A percentile compares a stretch with the other conserved stretches of the same genome.
Evolutionary conservation across 2,113 vertebrate species (phyloP).

Genomic region (Cheilinus undulatus): DNA sequence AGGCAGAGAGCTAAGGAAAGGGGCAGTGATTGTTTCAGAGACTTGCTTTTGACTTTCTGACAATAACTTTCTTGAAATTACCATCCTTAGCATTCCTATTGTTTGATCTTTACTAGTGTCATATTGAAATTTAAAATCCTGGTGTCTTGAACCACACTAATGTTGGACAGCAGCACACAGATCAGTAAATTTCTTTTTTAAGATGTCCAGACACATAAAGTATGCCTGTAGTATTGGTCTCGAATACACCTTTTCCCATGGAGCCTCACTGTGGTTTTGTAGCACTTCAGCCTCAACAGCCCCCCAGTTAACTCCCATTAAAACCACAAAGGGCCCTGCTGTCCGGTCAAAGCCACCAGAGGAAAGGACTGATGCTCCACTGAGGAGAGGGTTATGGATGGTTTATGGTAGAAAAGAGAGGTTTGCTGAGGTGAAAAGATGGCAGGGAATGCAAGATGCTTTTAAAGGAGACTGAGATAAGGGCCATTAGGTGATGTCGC

Average conservation of each 20-base stretch:
- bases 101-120: too few species aligned
- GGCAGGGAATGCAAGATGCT: constrained; percentile 89
- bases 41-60: too few species aligned
- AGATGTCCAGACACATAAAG: background rate
- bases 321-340: constrained; percentile 57
- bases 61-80: too few species aligned
- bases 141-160: too few species aligned
- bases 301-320: constrained; percentile 72
- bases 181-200: constrained; percentile 7
- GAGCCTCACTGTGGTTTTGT: constrained; percentile 63
- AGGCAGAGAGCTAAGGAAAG: too few species aligned
- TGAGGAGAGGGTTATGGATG: constrained; percentile 43
- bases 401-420: constrained; percentile 35
- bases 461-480: constrained; percentile 95
- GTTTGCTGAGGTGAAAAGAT: constrained; percentile 87
- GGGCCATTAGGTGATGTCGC: constrained; percentile 92
- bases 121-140: too few species aligned
- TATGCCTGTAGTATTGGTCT: constrained; percentile 13
- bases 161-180: background rate
- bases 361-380: constrained; percentile 22
- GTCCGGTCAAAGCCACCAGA: constrained; percentile 60
- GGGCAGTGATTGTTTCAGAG: too few species aligned
- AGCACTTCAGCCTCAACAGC: constrained; percentile 66
- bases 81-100: too few species aligned
- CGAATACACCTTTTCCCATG: constrained; percentile 19